A percentile compares a stretch with the other conserved stretches of the same genome.
Conservation (phyloP, 2,113 vertebrate genomes). For the Mastomys natalensis region DNA sequence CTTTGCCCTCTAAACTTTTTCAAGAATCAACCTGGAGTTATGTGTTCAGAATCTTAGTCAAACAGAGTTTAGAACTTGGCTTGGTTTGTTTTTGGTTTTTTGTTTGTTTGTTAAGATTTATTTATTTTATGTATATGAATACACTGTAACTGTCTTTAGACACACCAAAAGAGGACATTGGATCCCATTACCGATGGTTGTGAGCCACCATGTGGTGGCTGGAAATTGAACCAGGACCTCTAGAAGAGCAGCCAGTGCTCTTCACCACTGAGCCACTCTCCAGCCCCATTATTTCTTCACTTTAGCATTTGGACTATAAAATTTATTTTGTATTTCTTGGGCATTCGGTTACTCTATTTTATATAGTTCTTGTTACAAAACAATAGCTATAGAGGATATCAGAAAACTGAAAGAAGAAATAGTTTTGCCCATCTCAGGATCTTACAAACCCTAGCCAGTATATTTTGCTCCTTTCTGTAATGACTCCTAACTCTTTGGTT, state of each 20-base stretch:
- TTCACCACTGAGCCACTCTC: too few species aligned
- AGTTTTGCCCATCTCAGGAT: not conserved
- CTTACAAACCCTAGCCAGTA: not conserved
- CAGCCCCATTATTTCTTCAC: not conserved
- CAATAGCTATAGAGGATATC: not conserved
- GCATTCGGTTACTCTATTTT: not conserved
- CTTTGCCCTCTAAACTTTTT: not conserved
- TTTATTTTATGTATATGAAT: too few species aligned
- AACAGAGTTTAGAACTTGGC: not conserved
- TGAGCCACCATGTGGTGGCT: too few species aligned
- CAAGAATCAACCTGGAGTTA: not conserved
- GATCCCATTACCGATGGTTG: too few species aligned
- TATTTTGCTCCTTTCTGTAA: not conserved
- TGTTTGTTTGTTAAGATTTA: too few species aligned
- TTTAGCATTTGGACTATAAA: constrained; percentile 25
- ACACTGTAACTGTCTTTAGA: too few species aligned
- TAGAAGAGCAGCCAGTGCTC: too few species aligned
- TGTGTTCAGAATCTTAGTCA: not conserved
- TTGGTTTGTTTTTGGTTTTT: not conserved
- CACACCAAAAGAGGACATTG: too few species aligned
- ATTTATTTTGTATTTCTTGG: not conserved
- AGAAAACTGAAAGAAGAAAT: constrained; percentile 4
- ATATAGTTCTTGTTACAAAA: constrained; percentile 11
- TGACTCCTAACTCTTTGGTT: not conserved
- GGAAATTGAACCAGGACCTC: too few species aligned